phyloP scores from a whole-genome alignment of 2,797 vertebrate species.

The Scolopax rusticola region DNA sequence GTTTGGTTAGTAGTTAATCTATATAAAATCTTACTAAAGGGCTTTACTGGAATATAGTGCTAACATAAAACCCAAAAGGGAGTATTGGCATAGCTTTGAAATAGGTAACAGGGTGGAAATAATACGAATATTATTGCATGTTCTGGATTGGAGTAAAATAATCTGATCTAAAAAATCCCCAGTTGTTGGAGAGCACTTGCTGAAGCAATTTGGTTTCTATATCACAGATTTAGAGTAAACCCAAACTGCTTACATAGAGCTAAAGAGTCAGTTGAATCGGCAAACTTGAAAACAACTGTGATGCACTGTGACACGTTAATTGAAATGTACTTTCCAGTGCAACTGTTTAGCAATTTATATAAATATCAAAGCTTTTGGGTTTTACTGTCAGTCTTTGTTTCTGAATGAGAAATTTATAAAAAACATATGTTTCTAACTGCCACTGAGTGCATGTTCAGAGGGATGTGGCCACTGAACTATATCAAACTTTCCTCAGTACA shows the following conservation, averaged over 20 bases:
- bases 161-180: constrained; percentile 10
- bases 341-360: constrained; percentile 85
- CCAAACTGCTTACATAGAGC: constrained; percentile 29
- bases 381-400: constrained; percentile 83
- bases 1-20: constrained; percentile 68
- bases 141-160: constrained; percentile 30
- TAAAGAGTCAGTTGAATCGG: constrained; percentile 49
- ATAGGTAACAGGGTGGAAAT: neutral
- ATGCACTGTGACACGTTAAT: constrained; percentile 86
- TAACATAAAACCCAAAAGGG: constrained; percentile 42
- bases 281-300: constrained; percentile 61
- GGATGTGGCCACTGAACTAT: constrained; percentile 75
- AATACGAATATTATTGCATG: neutral
- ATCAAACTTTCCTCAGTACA: constrained; percentile 69
- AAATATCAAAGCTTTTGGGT: constrained; percentile 85
- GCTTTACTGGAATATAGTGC: constrained; percentile 37
- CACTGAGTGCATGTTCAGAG: constrained; percentile 78
- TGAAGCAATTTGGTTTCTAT: constrained; percentile 37
- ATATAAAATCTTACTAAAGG: constrained; percentile 50
- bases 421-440: constrained; percentile 90
- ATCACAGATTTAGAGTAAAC: constrained; percentile 40
- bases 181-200: constrained; percentile 13
- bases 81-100: constrained; percentile 2
- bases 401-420: constrained; percentile 85
- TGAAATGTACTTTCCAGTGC: constrained; percentile 89